Base-by-base conservation (phyloP, 1,140 invertebrate genomes). In the Cotesia typhae region DNA sequence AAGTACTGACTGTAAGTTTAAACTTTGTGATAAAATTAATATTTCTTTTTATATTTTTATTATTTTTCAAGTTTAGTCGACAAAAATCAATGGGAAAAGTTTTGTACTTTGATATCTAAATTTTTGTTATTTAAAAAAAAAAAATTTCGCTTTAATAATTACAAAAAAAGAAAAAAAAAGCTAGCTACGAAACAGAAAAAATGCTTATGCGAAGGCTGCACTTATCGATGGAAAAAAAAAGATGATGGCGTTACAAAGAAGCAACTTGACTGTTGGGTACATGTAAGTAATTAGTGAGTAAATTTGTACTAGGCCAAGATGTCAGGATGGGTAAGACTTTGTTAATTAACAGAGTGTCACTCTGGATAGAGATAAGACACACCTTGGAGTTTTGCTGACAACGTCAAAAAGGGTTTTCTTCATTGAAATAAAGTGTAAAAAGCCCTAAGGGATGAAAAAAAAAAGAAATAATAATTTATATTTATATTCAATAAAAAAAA, bases 361-460 rank as follows among this genome's bases (percentile, higher is more conserved):
- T 67, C n/a, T 14, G 52, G 66, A 67, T 67, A 52, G 36, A 53
- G 66, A 67, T 67, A 67, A 67, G 66, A 36, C 66, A 67, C 66
- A 38, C 20, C 66, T 52, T 67, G 66, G 4, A 67, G 66, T 17
- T 28, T 67, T 51, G 47, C 66, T 67, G 66, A 67, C 41, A 51
- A 55, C 12, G 17, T 55, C 12, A n/a, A 3, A 55, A 12, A 55
- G 53, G 5, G 36, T 53, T 35, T 67, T 52, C 20, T 52, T 52
- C 64, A 53, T 67, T 53, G 41, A 53, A 53, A 47, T 36, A 55
- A 67, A 51, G 7, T 55, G 1, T 41, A 20, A 36, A 12, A 7
- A 36, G 53, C 5, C 20, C 6, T 38, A 41, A 12, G 12, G 63
- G n/a, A 14, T 12, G 14, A 20, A 57, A 6, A 17, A 57, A 17